A percentile compares a stretch with the other conserved stretches of the same genome.
Conservation (phyloP, 2,113 vertebrate genomes). For the Motacilla tschutschensis region DNA sequence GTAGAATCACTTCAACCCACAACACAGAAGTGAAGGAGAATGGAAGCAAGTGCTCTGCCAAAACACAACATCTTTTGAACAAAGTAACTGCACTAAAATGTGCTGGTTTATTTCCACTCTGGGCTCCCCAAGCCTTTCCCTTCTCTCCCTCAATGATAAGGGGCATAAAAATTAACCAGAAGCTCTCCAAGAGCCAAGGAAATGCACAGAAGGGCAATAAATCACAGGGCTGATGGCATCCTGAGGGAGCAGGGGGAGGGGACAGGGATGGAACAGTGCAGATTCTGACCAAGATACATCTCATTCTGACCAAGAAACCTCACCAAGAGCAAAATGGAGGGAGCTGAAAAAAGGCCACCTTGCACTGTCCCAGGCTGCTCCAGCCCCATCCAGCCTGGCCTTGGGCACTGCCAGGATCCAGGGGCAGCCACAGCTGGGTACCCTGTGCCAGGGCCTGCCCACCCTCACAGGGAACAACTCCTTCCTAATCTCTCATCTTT, state of each 20-base stretch:
- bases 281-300: neutral
- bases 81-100: neutral
- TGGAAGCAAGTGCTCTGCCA: neutral
- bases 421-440: too few species aligned
- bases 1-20: neutral
- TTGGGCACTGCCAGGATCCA: too few species aligned
- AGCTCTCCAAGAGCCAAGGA: neutral
- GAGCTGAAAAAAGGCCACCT: too few species aligned
- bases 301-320: too few species aligned
- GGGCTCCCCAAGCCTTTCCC: neutral
- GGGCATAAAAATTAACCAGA: conserved; percentile 27
- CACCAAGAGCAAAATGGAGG: too few species aligned
- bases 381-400: too few species aligned
- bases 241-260: neutral
- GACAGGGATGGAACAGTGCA: neutral
- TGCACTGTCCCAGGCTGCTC: too few species aligned
- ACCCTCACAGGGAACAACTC: too few species aligned
- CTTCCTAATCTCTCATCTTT: too few species aligned
- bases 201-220: neutral
- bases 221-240: neutral
- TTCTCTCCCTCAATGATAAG: neutral
- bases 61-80: neutral
- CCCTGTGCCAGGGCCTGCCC: too few species aligned
- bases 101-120: neutral
- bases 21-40: neutral